phyloP scores from a whole-genome alignment of 2,888 invertebrate species.

The Leptinotarsa haldemani region DNA sequence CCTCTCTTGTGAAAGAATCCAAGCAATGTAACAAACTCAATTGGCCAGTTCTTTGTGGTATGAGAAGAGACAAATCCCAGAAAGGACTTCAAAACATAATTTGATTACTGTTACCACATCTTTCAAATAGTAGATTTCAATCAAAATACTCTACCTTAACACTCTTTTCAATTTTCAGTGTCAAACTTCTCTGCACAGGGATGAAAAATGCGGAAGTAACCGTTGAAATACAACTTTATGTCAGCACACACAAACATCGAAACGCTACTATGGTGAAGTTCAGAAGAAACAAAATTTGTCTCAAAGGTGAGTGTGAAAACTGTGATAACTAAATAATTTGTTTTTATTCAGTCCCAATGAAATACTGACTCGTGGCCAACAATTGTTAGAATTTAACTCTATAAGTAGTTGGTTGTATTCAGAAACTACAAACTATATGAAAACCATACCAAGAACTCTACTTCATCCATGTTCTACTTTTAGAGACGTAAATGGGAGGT shows the following conservation, averaged over 20 bases:
- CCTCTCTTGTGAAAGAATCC: too few species aligned
- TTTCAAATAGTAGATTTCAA: not conserved
- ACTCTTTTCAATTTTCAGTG: slow-evolving; percentile 65
- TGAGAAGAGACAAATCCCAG: too few species aligned
- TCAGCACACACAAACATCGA: slow-evolving; percentile 78
- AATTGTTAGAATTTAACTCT: not conserved
- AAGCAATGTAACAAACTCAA: too few species aligned
- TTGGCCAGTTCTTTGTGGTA: too few species aligned
- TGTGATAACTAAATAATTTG: not conserved
- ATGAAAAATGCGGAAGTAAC: slow-evolving; percentile 83
- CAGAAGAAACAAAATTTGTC: slow-evolving; percentile 88
- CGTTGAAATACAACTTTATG: slow-evolving; percentile 83
- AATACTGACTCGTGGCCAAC: not conserved
- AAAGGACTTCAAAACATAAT: too few species aligned
- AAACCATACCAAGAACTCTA: too few species aligned
- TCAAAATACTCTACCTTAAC: not conserved
- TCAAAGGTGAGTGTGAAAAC: slow-evolving; percentile 72
- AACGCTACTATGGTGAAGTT: slow-evolving; percentile 81
- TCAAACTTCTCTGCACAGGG: slow-evolving; percentile 87
- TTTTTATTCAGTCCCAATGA: too few species aligned
- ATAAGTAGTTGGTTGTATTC: not conserved
- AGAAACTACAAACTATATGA: too few species aligned
- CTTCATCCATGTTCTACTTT: too few species aligned
- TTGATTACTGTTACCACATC: too few species aligned
- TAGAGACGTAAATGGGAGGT: too few species aligned